A percentile compares a stretch with the other conserved stretches of the same genome.
Evolutionary conservation across 2,888 invertebrate genomes (phyloP).

Genomic region (Netelia inedita): DNA sequence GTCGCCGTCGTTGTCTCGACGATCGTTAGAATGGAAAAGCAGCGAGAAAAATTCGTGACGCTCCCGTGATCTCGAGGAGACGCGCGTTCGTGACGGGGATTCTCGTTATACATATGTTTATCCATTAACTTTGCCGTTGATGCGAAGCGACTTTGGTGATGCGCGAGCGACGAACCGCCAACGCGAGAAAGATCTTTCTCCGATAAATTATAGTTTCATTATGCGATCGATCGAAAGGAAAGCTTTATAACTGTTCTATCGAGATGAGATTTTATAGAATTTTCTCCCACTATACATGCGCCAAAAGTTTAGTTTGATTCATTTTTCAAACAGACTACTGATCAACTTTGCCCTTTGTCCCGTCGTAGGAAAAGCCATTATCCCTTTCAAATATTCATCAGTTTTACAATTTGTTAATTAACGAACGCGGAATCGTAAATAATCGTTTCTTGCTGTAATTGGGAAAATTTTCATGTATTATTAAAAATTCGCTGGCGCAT

Average conservation of each 20-base stretch:
- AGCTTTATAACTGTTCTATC: conserved; percentile 5
- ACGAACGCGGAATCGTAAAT: too few relatives aligned
- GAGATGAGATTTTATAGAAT: neutral
- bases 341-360: neutral
- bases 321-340: neutral
- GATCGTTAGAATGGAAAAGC: conserved; percentile 42
- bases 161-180: conserved; percentile 26
- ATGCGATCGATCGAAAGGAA: conserved; percentile 40
- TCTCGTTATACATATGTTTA: neutral
- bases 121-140: neutral
- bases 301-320: neutral
- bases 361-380: too few relatives aligned
- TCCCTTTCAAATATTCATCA: too few relatives aligned
- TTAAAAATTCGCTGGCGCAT: too few relatives aligned
- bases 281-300: neutral
- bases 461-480: too few relatives aligned
- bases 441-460: too few relatives aligned
- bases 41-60: conserved; percentile 52
- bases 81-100: conserved; percentile 26
- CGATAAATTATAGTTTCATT: conserved; percentile 31
- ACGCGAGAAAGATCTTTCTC: conserved; percentile 35
- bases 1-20: conserved; percentile 2
- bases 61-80: conserved; percentile 49
- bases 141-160: conserved; percentile 8
- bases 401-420: too few relatives aligned